phyloP scores from a whole-genome alignment of 1,140 invertebrate species.

The Brachionus manjavacas region DNA sequence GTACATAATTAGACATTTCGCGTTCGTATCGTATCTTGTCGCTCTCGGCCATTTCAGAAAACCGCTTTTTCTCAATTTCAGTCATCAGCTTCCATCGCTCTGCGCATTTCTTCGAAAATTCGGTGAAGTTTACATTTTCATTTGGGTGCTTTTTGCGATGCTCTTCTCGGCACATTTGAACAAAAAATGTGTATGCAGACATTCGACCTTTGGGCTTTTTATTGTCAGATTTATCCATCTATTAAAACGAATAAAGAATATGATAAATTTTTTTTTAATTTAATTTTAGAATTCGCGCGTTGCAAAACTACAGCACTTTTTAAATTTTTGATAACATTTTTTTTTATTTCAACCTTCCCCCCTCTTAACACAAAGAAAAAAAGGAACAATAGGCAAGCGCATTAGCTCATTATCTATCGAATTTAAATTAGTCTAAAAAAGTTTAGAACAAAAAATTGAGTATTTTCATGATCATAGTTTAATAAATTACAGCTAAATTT shows the following conservation, averaged over 20 bases:
- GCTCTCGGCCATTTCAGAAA: constrained; percentile 92
- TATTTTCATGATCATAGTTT: no score
- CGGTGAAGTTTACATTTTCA: constrained; percentile 93
- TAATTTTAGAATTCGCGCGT: no score
- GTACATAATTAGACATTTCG: constrained; percentile 92
- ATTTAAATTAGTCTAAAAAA: no score
- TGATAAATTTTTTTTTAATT: no score
- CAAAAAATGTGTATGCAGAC: constrained; percentile 98
- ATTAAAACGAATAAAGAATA: background rate
- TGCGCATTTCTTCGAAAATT: constrained; percentile 97
- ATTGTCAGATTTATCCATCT: background rate
- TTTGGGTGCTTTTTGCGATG: constrained; percentile 99
- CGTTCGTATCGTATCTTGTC: constrained; percentile 91
- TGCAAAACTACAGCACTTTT: no score
- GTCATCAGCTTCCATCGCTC: constrained; percentile 99
- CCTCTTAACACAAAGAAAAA: no score
- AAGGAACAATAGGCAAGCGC: no score
- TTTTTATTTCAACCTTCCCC: no score
- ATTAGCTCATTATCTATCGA: no score
- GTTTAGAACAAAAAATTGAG: no score
- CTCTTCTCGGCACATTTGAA: constrained; percentile 89
- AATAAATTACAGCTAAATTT: no score
- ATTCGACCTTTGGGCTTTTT: constrained; percentile 88
- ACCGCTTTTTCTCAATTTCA: constrained; percentile 94
- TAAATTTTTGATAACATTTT: no score